These are phyloP conservation scores for Nothobranchius kuhntae DNA, from an alignment of 2,113 vertebrate genomes.

Conservation along the genomic window DNA sequence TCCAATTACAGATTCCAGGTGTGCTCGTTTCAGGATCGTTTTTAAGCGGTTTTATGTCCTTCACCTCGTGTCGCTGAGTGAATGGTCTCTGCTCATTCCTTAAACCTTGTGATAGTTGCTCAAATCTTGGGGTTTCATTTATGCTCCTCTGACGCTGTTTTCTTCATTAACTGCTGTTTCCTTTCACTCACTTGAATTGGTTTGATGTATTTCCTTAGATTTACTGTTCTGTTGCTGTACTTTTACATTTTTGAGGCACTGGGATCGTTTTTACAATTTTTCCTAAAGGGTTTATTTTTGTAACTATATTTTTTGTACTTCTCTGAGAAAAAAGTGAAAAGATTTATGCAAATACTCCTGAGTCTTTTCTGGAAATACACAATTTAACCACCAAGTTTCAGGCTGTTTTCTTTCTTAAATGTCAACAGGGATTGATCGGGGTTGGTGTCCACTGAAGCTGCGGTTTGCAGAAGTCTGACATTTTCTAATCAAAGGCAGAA, in stretches of 20 bases:
- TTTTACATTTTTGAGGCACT: background rate
- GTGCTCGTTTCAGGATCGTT: too few species aligned
- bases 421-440: background rate
- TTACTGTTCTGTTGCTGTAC: too few species aligned
- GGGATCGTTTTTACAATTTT: background rate
- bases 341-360: background rate
- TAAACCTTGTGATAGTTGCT: too few species aligned
- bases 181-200: too few species aligned
- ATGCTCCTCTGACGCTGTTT: too few species aligned
- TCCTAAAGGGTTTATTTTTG: constrained; percentile 2
- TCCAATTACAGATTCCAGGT: too few species aligned
- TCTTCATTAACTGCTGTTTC: too few species aligned
- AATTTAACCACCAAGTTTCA: background rate
- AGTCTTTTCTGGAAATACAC: background rate
- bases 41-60: too few species aligned
- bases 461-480: background rate
- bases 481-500: background rate
- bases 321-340: background rate
- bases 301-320: constrained; percentile 7
- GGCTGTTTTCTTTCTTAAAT: constrained; percentile 2
- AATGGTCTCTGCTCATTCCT: too few species aligned
- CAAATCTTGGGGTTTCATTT: too few species aligned
- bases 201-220: too few species aligned
- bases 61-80: too few species aligned
- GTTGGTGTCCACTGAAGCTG: background rate